These are phyloP conservation scores for Philotrypesis tridentata DNA, from an alignment of 1,140 invertebrate genomes.

Conservation along the genomic window DNA sequence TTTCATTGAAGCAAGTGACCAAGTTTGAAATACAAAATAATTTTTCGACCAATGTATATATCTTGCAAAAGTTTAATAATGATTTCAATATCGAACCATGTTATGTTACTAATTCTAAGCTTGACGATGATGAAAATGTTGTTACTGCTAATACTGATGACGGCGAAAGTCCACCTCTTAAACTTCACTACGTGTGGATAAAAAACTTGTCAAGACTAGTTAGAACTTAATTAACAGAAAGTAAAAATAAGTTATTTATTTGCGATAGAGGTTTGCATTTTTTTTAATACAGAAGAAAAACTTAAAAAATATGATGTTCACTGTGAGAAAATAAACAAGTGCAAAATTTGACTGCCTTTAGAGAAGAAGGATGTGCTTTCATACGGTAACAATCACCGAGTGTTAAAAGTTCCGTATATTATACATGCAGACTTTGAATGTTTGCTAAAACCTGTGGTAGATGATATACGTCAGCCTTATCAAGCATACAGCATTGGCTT, in stretches of 20 bases:
- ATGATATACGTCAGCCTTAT: neutral
- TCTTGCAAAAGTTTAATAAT: slow-evolving; percentile 42
- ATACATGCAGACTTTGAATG: neutral
- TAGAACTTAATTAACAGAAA: neutral
- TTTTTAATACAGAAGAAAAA: too few relatives aligned
- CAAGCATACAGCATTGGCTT: slow-evolving; percentile 11
- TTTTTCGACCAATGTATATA: slow-evolving; percentile 40
- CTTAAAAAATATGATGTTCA: slow-evolving; percentile 25
- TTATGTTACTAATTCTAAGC: slow-evolving; percentile 51
- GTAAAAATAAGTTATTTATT: slow-evolving; percentile 1
- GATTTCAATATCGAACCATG: slow-evolving; percentile 42
- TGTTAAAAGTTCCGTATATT: too few relatives aligned
- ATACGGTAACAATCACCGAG: slow-evolving; percentile 52
- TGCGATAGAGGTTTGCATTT: slow-evolving; percentile 39
- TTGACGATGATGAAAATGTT: too few relatives aligned
- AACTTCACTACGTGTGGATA: too few relatives aligned
- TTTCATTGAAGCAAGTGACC: slow-evolving; percentile 50
- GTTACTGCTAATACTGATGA: too few relatives aligned
- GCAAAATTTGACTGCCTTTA: slow-evolving; percentile 42
- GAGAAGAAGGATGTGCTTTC: slow-evolving; percentile 38
- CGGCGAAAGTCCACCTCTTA: too few relatives aligned
- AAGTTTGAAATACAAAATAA: slow-evolving; percentile 52
- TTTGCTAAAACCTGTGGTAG: neutral
- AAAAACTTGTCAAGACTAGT: slow-evolving; percentile 31
- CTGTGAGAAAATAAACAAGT: slow-evolving; percentile 55